Evolutionary conservation across 2,113 vertebrate species (phyloP).

Genomic region (Amblyornis subalaris): DNA sequence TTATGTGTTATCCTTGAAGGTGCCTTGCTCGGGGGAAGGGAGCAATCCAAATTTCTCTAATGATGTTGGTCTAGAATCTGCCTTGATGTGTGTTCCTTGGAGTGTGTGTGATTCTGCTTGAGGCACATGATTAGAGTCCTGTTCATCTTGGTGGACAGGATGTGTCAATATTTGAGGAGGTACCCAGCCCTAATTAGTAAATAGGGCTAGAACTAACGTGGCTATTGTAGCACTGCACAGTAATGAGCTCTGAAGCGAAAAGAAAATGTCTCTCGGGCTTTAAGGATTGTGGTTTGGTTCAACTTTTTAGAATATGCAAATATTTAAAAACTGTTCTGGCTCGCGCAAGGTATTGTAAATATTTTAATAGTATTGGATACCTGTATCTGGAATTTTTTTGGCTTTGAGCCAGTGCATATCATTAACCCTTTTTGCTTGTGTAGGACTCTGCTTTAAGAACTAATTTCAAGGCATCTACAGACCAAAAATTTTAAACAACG

Average conservation of each 20-base stretch:
- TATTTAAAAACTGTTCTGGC: not conserved
- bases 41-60: not conserved
- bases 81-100: not conserved
- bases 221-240: not conserved
- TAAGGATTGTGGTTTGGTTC: not conserved
- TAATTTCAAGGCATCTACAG: not conserved
- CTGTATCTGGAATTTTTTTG: not conserved
- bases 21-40: not conserved
- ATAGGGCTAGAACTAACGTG: not conserved
- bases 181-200: slow-evolving; percentile 33
- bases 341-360: not conserved
- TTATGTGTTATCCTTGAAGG: not conserved
- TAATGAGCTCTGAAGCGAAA: not conserved
- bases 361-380: slow-evolving; percentile 7
- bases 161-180: slow-evolving; percentile 57
- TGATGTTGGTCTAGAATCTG: not conserved
- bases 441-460: not conserved
- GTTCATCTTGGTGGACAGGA: not conserved
- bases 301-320: not conserved
- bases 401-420: not conserved
- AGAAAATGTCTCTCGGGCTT: not conserved
- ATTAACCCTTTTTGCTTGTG: not conserved
- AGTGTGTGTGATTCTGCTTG: not conserved
- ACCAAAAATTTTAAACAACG: not conserved
- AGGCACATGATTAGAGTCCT: not conserved